Percentiles rank a stretch among this genome's conserved stretches.
phyloP scores from a whole-genome alignment of 37 sponge, comb jelly and placozoan species.

The Oopsacas minuta region DNA sequence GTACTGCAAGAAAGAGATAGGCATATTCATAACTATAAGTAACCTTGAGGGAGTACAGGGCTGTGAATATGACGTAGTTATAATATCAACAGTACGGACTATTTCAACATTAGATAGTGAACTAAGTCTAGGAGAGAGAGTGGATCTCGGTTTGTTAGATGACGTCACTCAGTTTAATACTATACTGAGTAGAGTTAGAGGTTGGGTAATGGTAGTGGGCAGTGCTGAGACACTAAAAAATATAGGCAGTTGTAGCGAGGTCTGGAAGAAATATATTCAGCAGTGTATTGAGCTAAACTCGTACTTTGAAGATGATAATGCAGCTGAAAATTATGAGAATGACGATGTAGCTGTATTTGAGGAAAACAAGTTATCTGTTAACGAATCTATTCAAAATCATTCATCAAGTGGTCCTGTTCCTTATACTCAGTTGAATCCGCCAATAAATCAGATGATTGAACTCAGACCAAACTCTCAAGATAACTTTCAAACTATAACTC shows the following conservation, averaged over 20 bases:
- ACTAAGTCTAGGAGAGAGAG: background rate
- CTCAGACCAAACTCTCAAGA: background rate
- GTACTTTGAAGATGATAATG: background rate
- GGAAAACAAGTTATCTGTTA: background rate
- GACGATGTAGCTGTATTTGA: background rate
- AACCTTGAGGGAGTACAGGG: background rate
- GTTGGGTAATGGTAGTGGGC: background rate
- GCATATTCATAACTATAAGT: background rate
- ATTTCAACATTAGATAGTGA: background rate
- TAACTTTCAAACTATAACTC: no score
- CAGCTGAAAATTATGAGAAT: background rate
- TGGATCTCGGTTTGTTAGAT: background rate
- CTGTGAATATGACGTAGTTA: background rate
- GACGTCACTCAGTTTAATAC: slow-evolving; percentile 7
- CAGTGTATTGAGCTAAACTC: background rate
- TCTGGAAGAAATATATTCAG: background rate
- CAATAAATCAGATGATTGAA: background rate
- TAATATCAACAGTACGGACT: background rate
- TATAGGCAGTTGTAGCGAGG: background rate
- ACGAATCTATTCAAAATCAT: background rate
- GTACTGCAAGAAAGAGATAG: background rate
- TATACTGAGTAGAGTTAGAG: background rate
- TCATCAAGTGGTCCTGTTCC: background rate
- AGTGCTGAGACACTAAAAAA: background rate
- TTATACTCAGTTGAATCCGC: background rate